These are phyloP conservation scores for Paraescarpia echinospica DNA, from an alignment of 1,140 invertebrate species.

Conservation along the genomic window DNA sequence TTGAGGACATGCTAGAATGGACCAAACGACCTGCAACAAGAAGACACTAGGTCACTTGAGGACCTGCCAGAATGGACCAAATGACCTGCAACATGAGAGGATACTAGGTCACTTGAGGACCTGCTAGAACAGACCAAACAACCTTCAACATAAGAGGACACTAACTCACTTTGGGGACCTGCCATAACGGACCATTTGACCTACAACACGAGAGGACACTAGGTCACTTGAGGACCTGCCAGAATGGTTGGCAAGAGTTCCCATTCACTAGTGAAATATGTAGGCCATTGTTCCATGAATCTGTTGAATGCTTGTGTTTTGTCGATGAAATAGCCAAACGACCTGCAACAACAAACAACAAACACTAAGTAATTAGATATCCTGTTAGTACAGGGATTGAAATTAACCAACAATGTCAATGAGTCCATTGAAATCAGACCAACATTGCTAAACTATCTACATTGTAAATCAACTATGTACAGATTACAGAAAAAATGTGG, in stretches of 20 bases:
- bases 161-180: conserved; percentile 64
- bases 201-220: too few species aligned
- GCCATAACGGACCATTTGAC: conserved; percentile 94
- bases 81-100: conserved; percentile 64
- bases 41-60: conserved; percentile 52
- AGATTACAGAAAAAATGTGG: too few species aligned
- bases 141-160: conserved; percentile 54
- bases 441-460: not conserved
- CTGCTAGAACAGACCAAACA: conserved; percentile 88
- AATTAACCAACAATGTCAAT: conserved; percentile 11
- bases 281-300: not conserved
- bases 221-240: conserved; percentile 70
- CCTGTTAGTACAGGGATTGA: not conserved
- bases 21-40: conserved; percentile 72
- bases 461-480: not conserved
- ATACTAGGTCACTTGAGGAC: conserved; percentile 70
- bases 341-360: conserved; percentile 58
- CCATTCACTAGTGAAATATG: not conserved
- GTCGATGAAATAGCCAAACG: conserved; percentile 70
- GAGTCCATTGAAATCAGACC: not conserved
- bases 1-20: conserved; percentile 84
- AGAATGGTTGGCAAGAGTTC: conserved; percentile 64
- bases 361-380: too few species aligned
- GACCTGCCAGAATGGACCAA: conserved; percentile 88
- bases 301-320: not conserved